A percentile compares a stretch with the other conserved stretches of the same genome.
Evolutionary conservation across 1,140 invertebrate genomes (phyloP).

Genomic region (Ridgeia piscesae): DNA sequence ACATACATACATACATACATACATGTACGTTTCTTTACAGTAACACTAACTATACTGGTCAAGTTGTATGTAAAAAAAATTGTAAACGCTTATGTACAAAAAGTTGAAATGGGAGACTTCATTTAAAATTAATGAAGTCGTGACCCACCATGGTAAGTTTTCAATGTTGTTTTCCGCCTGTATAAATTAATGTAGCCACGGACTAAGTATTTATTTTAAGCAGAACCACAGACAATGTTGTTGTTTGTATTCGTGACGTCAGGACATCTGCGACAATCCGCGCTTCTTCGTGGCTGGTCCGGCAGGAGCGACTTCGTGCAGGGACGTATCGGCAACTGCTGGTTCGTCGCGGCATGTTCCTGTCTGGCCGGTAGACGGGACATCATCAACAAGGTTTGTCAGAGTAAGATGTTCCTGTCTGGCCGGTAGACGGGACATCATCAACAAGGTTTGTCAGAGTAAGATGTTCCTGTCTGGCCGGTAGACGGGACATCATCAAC

Average conservation of each 20-base stretch:
- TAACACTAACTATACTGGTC: not conserved
- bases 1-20: not conserved
- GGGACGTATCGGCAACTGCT: conserved; percentile 67
- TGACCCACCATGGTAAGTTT: no score
- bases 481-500: not conserved
- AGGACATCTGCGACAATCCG: conserved; percentile 63
- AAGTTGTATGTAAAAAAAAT: no score
- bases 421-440: no score
- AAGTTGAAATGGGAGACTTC: no score
- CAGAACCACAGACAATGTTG: not conserved
- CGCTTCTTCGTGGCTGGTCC: conserved; percentile 65
- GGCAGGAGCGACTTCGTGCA: conserved; percentile 64
- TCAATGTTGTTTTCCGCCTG: no score
- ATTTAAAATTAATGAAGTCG: no score
- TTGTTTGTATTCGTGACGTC: not conserved
- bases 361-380: conserved; percentile 64
- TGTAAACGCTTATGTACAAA: no score
- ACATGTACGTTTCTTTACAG: not conserved
- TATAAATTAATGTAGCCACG: no score
- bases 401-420: not conserved
- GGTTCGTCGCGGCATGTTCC: conserved; percentile 68
- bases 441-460: no score
- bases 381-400: conserved; percentile 60
- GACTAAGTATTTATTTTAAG: no score
- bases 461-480: no score